Evolutionary conservation across 2,113 vertebrate species (phyloP), one percentile per base, ranked within the genome.

Genomic region (Nibea coibor): DNA sequence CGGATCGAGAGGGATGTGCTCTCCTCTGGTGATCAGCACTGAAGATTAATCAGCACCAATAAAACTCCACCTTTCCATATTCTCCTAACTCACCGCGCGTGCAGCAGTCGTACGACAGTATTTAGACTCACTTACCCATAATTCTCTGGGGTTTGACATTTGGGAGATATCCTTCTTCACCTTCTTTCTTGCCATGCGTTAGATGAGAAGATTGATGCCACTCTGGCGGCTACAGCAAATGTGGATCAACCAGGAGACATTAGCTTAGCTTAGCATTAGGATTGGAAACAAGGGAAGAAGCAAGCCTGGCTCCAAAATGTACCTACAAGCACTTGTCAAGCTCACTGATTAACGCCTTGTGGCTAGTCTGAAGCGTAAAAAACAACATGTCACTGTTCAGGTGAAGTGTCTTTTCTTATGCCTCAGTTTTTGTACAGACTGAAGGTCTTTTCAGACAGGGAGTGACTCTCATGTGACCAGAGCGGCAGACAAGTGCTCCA

Each of bases 21-120:
- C 84, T 81, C 65, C 73, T 87, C 78, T 71, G 85, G 87, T 84
- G 87, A 93, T 91, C 78, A 15, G 64, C 67, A 72, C 9, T 20
- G 62, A 81, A 87, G 85, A 91, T 92, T 71, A 89, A 92, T 89
- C 86, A 70, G 67, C 72, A 81, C 35, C 48, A 75, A 83, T 63
- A 78, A 86, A 54, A 83, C 65, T 76, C 77, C 75, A 76, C 67
- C 48, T 81, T 75, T 54, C 61, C 48, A 31, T 54, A 50, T 77
- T 75, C 15, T 67, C 28, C 39, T 19, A 17, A 50, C 59, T 56
- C 26, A 31, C n/a, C 12, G 20, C 15, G 57, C 2, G 4, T 4
- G 28, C 58, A 1, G 35, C 11, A 19, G 62, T 35, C 7, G 4
- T 16, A 47, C 45, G 26, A 22, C 4, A 26, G 61, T 53, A 70